phyloP scores from a whole-genome alignment of 2,888 invertebrate genomes.

The Heliconius hortense region DNA sequence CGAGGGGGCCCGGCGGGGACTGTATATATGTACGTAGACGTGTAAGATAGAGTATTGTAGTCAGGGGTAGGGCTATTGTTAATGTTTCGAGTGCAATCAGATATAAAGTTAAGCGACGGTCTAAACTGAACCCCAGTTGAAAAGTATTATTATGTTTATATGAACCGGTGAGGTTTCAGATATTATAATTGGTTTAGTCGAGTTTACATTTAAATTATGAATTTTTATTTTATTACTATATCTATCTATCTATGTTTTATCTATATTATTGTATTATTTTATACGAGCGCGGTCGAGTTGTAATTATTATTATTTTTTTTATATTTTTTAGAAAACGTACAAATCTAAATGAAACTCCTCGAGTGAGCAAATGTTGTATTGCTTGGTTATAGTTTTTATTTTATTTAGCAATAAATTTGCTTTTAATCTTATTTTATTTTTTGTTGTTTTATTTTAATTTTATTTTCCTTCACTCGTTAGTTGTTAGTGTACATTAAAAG shows the following conservation, averaged over 20 bases:
- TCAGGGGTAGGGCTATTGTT: slow-evolving; percentile 67
- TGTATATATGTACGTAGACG: slow-evolving; percentile 71
- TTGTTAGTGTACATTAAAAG: slow-evolving; percentile 69
- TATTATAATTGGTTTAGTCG: slow-evolving; percentile 79
- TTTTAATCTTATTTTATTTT: slow-evolving; percentile 74
- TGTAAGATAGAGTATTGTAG: slow-evolving; percentile 22
- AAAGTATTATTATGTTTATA: slow-evolving; percentile 82
- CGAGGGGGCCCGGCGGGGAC: slow-evolving; percentile 48
- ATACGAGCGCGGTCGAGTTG: slow-evolving; percentile 43
- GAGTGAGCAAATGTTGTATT: slow-evolving; percentile 71
- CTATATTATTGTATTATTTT: slow-evolving; percentile 62
- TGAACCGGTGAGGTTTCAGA: slow-evolving; percentile 79
- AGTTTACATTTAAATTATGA: slow-evolving; percentile 79
- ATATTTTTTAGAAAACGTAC: slow-evolving; percentile 73
- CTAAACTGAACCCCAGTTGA: slow-evolving; percentile 74
- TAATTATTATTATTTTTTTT: slow-evolving; percentile 51
- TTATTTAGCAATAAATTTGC: slow-evolving; percentile 82
- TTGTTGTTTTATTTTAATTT: slow-evolving; percentile 66
- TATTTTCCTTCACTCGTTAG: slow-evolving; percentile 47
- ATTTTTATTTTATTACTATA: slow-evolving; percentile 75
- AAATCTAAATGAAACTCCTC: slow-evolving; percentile 63
- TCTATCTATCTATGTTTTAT: slow-evolving; percentile 57
- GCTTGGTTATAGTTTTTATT: slow-evolving; percentile 79
- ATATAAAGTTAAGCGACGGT: slow-evolving; percentile 75
- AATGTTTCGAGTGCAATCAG: slow-evolving; percentile 79